These are phyloP conservation scores for Falco biarmicus DNA, from an alignment of 2,797 vertebrate species.

Conservation along the genomic window DNA sequence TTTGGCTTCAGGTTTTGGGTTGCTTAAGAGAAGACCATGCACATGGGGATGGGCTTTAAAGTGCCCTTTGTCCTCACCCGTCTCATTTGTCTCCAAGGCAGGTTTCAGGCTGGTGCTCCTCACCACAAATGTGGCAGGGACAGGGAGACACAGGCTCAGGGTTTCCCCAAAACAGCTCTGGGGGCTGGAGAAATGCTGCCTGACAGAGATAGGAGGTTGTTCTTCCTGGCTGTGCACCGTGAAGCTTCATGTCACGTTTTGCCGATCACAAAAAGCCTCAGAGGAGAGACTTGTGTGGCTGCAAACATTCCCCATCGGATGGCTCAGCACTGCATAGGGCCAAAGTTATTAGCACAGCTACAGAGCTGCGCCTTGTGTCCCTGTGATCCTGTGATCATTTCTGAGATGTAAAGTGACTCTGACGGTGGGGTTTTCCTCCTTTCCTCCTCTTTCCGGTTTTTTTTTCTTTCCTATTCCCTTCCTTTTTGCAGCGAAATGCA, in stretches of 20 bases:
- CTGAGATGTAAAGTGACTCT: not conserved
- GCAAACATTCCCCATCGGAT: not conserved
- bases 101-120: not conserved
- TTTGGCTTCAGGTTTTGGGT: not conserved
- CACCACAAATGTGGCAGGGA: rapidly evolving
- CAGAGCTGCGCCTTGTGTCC: not conserved
- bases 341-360: not conserved
- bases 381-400: not conserved
- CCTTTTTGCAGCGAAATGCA: not conserved
- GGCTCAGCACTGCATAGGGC: not conserved
- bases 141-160: not conserved
- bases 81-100: not conserved
- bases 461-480: not conserved
- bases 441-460: not conserved
- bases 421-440: not conserved
- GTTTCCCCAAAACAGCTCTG: not conserved
- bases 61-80: not conserved
- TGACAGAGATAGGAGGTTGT: not conserved
- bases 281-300: not conserved
- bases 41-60: not conserved
- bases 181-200: not conserved
- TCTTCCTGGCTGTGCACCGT: not conserved
- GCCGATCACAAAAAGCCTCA: not conserved
- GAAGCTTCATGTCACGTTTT: not conserved
- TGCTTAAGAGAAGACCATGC: not conserved